phyloP scores from a whole-genome alignment of 2,113 vertebrate species.

The Sterna hirundo region DNA sequence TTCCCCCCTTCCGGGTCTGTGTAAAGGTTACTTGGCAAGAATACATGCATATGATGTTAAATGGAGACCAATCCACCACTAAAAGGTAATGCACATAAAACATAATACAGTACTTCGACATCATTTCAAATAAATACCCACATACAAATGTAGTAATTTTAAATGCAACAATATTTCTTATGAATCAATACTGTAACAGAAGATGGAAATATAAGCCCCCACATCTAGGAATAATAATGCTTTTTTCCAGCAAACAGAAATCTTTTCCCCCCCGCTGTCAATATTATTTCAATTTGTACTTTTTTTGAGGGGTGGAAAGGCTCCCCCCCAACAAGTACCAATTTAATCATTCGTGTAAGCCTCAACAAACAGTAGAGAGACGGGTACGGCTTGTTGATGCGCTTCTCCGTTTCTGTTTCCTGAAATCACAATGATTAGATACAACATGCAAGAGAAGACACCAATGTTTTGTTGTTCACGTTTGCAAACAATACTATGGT shows the following conservation, averaged over 20 bases:
- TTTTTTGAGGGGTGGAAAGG: constrained; percentile 57
- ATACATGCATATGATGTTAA: constrained; percentile 93
- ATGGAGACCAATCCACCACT: constrained; percentile 90
- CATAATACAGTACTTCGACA: constrained; percentile 94
- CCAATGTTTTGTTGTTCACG: constrained; percentile 74
- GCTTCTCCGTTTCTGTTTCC: constrained; percentile 91
- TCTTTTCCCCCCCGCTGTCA: constrained; percentile 49
- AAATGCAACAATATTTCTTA: constrained; percentile 93
- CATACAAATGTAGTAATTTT: constrained; percentile 88
- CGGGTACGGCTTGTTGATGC: constrained; percentile 79
- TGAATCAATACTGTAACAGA: constrained; percentile 96
- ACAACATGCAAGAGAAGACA: constrained; percentile 82
- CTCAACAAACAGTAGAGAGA: constrained; percentile 78
- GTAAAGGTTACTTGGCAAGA: constrained; percentile 94
- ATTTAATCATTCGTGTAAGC: constrained; percentile 61
- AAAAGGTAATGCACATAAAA: constrained; percentile 94
- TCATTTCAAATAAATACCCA: constrained; percentile 98
- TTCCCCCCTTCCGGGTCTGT: constrained; percentile 65
- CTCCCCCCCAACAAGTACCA: constrained; percentile 52
- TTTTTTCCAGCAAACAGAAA: constrained; percentile 98
- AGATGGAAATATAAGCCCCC: constrained; percentile 88
- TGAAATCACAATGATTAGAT: constrained; percentile 88
- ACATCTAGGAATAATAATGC: constrained; percentile 88
- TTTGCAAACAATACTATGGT: constrained; percentile 85
- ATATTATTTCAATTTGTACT: constrained; percentile 82